Base-by-base conservation (phyloP, 2,888 invertebrate genomes). In the Congeria kusceri region DNA sequence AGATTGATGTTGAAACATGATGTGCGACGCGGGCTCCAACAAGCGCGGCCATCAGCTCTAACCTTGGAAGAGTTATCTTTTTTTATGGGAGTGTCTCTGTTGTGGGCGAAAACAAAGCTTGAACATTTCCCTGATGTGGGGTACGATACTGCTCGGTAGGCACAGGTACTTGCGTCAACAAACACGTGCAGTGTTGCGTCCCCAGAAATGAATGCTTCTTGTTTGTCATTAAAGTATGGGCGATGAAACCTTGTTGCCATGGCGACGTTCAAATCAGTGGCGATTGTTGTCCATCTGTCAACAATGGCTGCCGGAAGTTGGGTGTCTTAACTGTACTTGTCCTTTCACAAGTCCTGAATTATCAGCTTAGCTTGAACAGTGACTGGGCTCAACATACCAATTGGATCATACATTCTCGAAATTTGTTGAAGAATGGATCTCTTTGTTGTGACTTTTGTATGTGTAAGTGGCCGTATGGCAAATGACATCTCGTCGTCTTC, bases 361-460 rank as follows among this genome's bases (percentile, higher is more conserved):
- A 70, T 20, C 32, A 79, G n/a, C 46, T 79, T 79, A 20, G 64
- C 66, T 27, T 47, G 25, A 9, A 70, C 46, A 4, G 73, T 66
- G 3, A 70, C 57, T 3, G 67, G 70, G 57, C 57, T 70, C 15
- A 73, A 53, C 0, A 73, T 15, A 11, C 70, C 70, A 11, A 74
- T 28, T 11, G n/a, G 75, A 70, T 75, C 70, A 49, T 66, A 80
- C 23, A 77, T 63, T 23, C 32, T 53, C 20, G 72, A 71, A 13
- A 71, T 47, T 18, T 63, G 25, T 18, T 64, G 44, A 7, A 67
- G 46, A 28, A 71, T 62, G n/a, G 25, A 49, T 29, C 71, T 56
- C 57, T 72, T 77, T 1, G 68, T 68, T 18, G 46, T 11, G 25
- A 32, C 44, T 4, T 62, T 23, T 15, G 4, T 53, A 9, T 11